Conservation (phyloP, 2,888 invertebrate genomes). For the Eupithecia tripunctaria region DNA sequence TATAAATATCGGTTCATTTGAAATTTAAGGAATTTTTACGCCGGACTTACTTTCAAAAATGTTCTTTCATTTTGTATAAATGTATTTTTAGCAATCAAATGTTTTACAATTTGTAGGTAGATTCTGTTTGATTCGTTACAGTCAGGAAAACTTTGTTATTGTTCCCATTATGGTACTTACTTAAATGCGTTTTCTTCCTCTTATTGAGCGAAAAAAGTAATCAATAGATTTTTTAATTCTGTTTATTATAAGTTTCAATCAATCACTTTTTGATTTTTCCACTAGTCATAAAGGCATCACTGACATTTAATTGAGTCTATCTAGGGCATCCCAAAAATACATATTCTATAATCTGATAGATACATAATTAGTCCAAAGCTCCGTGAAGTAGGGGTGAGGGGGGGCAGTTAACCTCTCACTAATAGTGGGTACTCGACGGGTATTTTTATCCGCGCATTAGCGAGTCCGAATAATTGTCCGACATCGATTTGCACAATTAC, state of each 20-base stretch:
- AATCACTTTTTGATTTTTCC: no score
- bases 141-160: background rate
- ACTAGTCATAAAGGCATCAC: no score
- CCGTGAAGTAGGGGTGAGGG: background rate
- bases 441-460: conserved; percentile 34
- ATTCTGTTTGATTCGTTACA: background rate
- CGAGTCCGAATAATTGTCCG: conserved; percentile 45
- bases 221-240: background rate
- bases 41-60: no score
- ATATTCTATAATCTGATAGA: background rate
- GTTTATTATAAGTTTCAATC: no score
- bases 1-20: conserved; percentile 9
- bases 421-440: conserved; percentile 1
- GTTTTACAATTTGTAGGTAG: background rate
- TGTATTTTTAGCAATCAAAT: no score
- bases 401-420: background rate
- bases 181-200: background rate
- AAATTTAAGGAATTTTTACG: background rate
- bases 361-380: background rate
- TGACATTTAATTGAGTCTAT: background rate
- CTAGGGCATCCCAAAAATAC: background rate
- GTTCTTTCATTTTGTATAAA: no score
- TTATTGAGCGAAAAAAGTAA: background rate
- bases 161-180: no score
- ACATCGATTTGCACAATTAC: conserved; percentile 59